A percentile compares a stretch with the other conserved stretches of the same genome.
Conservation (phyloP, 1,140 invertebrate species). For the Octopus bimaculoides region DNA sequence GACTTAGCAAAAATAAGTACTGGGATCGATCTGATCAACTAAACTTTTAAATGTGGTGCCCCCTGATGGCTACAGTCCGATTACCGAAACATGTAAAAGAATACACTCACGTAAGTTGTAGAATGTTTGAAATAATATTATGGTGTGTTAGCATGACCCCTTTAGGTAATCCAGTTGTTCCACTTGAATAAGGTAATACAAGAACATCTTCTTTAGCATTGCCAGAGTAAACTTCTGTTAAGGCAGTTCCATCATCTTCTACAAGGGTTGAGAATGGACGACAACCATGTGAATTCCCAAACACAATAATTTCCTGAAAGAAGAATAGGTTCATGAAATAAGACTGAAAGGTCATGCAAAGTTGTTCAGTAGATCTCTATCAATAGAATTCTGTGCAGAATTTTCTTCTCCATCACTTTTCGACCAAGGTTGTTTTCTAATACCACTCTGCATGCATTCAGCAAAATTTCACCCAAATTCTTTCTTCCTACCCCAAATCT, state of each 20-base stretch:
- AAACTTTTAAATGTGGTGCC: no score
- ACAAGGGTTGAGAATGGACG: conserved; percentile 35
- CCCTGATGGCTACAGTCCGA: background rate
- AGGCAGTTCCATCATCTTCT: conserved; percentile 40
- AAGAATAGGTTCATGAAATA: background rate
- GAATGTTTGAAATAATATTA: conserved; percentile 38
- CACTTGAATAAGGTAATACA: conserved; percentile 45
- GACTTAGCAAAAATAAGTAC: no score
- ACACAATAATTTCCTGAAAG: conserved; percentile 43
- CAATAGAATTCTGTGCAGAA: no score
- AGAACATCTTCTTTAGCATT: conserved; percentile 32
- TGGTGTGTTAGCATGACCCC: conserved; percentile 48
- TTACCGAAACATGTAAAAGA: no score
- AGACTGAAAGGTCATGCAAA: no score
- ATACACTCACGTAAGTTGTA: conserved; percentile 22
- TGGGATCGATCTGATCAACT: no score
- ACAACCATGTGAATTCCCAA: conserved; percentile 38
- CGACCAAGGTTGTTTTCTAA: no score
- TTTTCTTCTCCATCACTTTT: no score
- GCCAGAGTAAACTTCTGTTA: conserved; percentile 37
- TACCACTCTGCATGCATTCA: no score
- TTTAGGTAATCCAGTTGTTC: conserved; percentile 51
- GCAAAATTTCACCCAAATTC: no score
- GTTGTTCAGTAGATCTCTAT: no score
- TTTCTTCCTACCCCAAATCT: no score